A percentile compares a stretch with the other conserved stretches of the same genome.
phyloP scores from a whole-genome alignment of 2,888 invertebrate genomes.

The Cordilura impudica region DNA sequence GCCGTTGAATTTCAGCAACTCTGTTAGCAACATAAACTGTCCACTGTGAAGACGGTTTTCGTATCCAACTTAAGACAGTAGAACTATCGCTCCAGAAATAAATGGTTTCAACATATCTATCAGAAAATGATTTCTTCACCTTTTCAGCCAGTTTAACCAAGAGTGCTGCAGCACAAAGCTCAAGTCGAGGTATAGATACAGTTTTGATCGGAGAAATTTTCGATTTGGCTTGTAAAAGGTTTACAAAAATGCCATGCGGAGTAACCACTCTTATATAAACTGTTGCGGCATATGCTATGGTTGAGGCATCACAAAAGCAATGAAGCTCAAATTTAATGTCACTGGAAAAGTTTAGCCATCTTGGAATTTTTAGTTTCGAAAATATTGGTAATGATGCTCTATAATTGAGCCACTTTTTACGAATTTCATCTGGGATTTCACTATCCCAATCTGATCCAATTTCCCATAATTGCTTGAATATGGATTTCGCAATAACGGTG shows the following conservation, averaged over 20 bases:
- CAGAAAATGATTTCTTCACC: slow-evolving; percentile 1
- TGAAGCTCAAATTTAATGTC: slow-evolving; percentile 3
- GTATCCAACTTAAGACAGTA: slow-evolving; percentile 26
- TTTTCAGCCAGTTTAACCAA: background rate
- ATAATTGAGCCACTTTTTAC: slow-evolving; percentile 19
- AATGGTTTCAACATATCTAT: background rate
- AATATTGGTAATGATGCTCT: background rate
- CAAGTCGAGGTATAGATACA: too few relatives aligned
- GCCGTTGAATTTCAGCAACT: too few relatives aligned
- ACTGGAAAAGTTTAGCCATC: slow-evolving; percentile 6
- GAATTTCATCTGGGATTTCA: background rate
- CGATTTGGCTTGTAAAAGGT: too few relatives aligned
- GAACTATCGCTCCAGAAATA: too few relatives aligned
- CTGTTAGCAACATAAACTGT: too few relatives aligned
- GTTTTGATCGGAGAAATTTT: too few relatives aligned
- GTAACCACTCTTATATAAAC: background rate
- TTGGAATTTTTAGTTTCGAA: slow-evolving; percentile 16
- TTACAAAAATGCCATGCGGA: background rate
- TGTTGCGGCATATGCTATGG: background rate
- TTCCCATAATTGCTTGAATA: slow-evolving; percentile 38
- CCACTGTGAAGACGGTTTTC: slow-evolving; percentile 19
- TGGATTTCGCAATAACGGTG: too few relatives aligned
- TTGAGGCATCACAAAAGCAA: slow-evolving; percentile 31
- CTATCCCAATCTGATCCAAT: slow-evolving; percentile 37
- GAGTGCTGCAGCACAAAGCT: too few relatives aligned